phyloP scores from a whole-genome alignment of 2,113 vertebrate genomes.

The Alligator sinensis region DNA sequence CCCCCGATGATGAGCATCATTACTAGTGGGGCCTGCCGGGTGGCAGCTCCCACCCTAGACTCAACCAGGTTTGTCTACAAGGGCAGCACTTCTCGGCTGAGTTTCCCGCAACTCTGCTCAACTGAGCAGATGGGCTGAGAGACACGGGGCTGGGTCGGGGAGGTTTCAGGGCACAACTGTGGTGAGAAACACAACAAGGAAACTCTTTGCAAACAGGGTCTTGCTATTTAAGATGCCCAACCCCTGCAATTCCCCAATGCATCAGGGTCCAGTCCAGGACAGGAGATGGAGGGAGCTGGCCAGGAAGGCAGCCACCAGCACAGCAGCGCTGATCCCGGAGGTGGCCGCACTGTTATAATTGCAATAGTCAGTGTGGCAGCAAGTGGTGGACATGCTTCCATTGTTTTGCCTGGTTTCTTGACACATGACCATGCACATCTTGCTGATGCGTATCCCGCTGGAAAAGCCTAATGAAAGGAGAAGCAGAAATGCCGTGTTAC shows the following conservation, averaged over 20 bases:
- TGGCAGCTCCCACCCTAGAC: not conserved
- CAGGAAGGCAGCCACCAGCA: not conserved
- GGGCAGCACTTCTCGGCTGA: not conserved
- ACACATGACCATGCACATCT: not conserved
- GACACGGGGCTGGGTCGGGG: not conserved
- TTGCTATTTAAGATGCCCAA: not conserved
- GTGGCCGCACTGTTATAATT: not conserved
- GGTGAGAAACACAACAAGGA: not conserved
- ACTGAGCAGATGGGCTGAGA: not conserved
- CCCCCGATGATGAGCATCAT: too few species aligned
- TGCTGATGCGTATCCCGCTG: not conserved
- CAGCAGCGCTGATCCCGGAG: not conserved
- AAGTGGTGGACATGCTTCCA: not conserved
- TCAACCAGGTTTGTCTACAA: not conserved
- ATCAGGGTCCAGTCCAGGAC: not conserved
- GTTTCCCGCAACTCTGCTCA: not conserved
- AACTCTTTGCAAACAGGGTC: not conserved
- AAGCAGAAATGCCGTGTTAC: not conserved
- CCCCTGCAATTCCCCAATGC: not conserved
- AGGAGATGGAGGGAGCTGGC: not conserved
- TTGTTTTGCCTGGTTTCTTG: not conserved
- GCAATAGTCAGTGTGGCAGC: not conserved
- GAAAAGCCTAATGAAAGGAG: not conserved
- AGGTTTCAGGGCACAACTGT: not conserved
- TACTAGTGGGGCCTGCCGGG: too few species aligned